Conservation (phyloP, 2,888 invertebrate species). For the Pyrocoelia pectoralis region DNA sequence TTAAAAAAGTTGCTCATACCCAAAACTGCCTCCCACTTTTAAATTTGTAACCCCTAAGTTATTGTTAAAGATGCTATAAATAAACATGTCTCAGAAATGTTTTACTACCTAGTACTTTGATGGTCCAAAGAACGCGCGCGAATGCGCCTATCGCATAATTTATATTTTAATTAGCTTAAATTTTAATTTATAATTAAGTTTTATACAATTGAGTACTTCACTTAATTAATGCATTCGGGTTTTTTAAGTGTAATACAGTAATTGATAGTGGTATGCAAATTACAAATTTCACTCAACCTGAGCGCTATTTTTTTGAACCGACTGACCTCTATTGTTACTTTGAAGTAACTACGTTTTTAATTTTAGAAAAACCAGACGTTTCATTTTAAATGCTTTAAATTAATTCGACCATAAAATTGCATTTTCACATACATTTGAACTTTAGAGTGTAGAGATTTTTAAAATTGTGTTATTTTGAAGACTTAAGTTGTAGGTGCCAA, state of each 20-base stretch:
- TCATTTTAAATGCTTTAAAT: not conserved
- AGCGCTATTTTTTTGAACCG: not conserved
- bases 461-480: too few relatives aligned
- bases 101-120: slow-evolving; percentile 16
- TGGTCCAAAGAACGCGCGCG: slow-evolving; percentile 10
- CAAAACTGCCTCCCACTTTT: slow-evolving; percentile 10
- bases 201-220: slow-evolving; percentile 4
- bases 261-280: not conserved
- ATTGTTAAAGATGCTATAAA: slow-evolving; percentile 18
- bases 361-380: not conserved
- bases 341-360: not conserved
- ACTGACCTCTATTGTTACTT: not conserved
- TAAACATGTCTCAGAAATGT: slow-evolving; percentile 24
- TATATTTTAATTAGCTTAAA: not conserved
- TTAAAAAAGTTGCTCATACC: not conserved
- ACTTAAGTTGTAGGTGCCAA: too few relatives aligned
- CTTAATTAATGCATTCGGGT: slow-evolving; percentile 3
- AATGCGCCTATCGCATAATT: not conserved
- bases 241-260: not conserved
- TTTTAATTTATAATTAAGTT: not conserved
- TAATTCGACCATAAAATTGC: not conserved
- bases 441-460: not conserved
- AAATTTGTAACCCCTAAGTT: slow-evolving; percentile 7
- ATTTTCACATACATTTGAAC: not conserved
- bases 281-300: too few relatives aligned